Conservation (phyloP, 2,888 invertebrate species). For the Tortricodes alternella region DNA sequence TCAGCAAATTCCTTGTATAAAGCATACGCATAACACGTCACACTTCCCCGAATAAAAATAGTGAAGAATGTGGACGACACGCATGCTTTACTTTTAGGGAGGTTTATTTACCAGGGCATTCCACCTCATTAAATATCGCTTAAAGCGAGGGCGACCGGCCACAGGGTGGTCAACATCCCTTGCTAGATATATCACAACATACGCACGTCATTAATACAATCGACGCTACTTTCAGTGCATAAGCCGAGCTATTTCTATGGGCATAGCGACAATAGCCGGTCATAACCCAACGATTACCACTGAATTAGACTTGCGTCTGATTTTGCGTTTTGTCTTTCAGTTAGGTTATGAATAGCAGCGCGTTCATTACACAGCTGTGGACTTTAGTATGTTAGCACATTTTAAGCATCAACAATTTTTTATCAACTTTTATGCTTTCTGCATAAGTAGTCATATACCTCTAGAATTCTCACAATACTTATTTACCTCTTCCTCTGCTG, state of each 20-base stretch:
- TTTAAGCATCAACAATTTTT: no score
- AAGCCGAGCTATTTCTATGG: neutral
- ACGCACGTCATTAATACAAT: neutral
- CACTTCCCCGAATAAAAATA: slow-evolving; percentile 2
- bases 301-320: neutral
- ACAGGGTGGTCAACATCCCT: neutral
- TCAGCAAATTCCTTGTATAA: neutral
- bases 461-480: no score
- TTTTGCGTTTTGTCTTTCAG: no score
- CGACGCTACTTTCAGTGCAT: neutral
- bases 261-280: no score
- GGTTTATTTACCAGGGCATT: slow-evolving; percentile 4
- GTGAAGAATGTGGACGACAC: neutral
- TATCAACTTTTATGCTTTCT: no score
- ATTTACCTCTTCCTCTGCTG: no score
- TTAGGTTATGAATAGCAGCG: no score
- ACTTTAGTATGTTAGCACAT: no score
- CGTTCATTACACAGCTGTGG: no score
- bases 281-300: neutral
- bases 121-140: neutral
- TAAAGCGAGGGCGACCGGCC: slow-evolving; percentile 2
- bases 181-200: slow-evolving; percentile 4
- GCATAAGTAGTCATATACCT: no score
- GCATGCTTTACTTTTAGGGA: neutral
- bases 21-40: neutral